Evolutionary conservation across 2,113 vertebrate species (phyloP).

Genomic region (Porphyrio hochstetteri): DNA sequence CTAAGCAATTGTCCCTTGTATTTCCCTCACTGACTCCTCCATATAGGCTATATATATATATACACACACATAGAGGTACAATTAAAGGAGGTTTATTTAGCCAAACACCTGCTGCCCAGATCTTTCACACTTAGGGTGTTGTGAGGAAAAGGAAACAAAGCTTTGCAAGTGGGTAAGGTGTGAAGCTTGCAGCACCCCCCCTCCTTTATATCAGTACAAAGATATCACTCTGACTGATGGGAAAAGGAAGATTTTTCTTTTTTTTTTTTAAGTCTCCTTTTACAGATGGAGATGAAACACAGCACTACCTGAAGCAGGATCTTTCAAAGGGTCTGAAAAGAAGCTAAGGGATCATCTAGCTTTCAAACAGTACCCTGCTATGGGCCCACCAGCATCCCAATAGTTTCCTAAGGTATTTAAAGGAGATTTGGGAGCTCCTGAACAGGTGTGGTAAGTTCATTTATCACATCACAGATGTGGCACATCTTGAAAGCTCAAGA

Average conservation of each 20-base stretch:
- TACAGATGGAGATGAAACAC: neutral
- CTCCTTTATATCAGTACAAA: neutral
- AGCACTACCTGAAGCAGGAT: neutral
- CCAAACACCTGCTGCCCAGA: conserved; percentile 18
- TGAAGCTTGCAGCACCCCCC: neutral
- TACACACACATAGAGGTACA: neutral
- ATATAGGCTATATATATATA: neutral
- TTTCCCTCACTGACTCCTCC: neutral
- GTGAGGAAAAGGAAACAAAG: neutral
- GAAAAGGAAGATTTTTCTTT: neutral
- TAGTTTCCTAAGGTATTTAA: neutral
- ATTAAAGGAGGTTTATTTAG: neutral
- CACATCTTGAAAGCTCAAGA: neutral
- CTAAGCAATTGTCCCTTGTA: neutral
- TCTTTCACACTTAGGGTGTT: neutral
- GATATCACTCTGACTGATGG: neutral
- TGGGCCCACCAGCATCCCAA: neutral
- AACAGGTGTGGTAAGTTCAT: neutral
- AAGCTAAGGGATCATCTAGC: neutral
- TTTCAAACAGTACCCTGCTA: neutral
- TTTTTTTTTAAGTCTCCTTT: neutral
- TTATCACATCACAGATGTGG: neutral
- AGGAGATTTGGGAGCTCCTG: neutral
- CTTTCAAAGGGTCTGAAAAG: neutral
- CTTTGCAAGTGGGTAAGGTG: neutral